Evolutionary conservation across 2,113 vertebrate genomes (phyloP), one percentile per base, ranked within the genome.

Genomic region (Leucosticte australis): DNA sequence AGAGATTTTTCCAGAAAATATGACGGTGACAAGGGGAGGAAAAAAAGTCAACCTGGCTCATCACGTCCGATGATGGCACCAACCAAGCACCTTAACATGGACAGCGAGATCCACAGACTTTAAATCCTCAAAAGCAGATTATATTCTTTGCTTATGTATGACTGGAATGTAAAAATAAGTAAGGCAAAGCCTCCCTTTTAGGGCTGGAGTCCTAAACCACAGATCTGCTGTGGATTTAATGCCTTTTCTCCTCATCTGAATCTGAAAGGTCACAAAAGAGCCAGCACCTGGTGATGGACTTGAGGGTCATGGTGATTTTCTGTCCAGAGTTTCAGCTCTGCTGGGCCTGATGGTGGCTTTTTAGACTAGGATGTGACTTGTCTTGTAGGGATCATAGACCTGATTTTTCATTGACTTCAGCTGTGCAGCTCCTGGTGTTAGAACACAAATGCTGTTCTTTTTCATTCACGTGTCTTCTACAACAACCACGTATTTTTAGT

Each of bases 61-160:
- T 85, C 31, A 74, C 42, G 42, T n/a, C 53, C 0, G 3, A 22
- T 80, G 65, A 30, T 87, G 50, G 27, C 67, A 55, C n/a, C 6
- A 5, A 31, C 47, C 78, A 91, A 67, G 24, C 39, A 64, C 59
- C 69, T 91, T 78, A 74, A 64, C 10, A 5, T 26, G 53, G 46
- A 62, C n/a, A 84, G 39, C 0, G 15, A 90, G 39, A 90, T 69
- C 73, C 59, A 50, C 31, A 71, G 46, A 24, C 18, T 73, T 86
- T 24, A 79, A 88, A 69, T 85, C 64, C 70, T 87, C 80, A 65
- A 67, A 93, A 91, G 37, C 70, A 86, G 89, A 57, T 95, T 27
- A 59, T 83, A 55, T 33, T 91, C 33, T 86, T 73, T 83, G 57
- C 87, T 95, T 92, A 47, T 67, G 20, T 71, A 33, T 0, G 1